Evolutionary conservation across 2,113 vertebrate species (phyloP).

Genomic region (Hippocampus zosterae): DNA sequence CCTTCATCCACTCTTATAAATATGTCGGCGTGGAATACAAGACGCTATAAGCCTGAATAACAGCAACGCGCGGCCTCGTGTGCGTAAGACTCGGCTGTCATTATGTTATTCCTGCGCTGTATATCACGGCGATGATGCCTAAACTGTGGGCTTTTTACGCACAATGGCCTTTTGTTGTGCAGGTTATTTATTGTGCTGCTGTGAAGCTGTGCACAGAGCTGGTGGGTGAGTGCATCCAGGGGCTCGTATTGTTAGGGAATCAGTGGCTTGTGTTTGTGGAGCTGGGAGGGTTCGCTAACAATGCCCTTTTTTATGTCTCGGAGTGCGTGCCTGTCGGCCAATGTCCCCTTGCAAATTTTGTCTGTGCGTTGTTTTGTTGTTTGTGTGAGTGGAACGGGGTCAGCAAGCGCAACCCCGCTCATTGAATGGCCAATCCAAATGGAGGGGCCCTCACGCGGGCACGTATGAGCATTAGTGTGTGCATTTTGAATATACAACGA

Average conservation of each 20-base stretch:
- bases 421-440: conserved; percentile 48
- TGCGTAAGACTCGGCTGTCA: conserved; percentile 48
- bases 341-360: conserved; percentile 62
- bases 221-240: conserved; percentile 62
- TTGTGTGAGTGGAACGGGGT: conserved; percentile 44
- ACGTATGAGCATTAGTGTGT: conserved; percentile 40
- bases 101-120: conserved; percentile 55
- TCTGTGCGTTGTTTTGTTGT: conserved; percentile 58
- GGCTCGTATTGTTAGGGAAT: conserved; percentile 66
- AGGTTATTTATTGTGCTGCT: conserved; percentile 68
- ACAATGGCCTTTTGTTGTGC: conserved; percentile 71
- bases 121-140: conserved; percentile 62
- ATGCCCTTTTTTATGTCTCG: conserved; percentile 68
- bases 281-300: conserved; percentile 70
- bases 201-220: conserved; percentile 58
- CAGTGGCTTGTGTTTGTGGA: conserved; percentile 65
- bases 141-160: conserved; percentile 62
- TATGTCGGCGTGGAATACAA: conserved; percentile 28
- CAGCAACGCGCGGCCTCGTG: conserved; percentile 36
- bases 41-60: conserved; percentile 48
- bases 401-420: conserved; percentile 49
- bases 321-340: conserved; percentile 62
- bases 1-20: conserved; percentile 59
- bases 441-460: conserved; percentile 44
- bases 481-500: conserved; percentile 46